Evolutionary conservation across 2,888 invertebrate species (phyloP).

Genomic region (Crossocerus cetratus): DNA sequence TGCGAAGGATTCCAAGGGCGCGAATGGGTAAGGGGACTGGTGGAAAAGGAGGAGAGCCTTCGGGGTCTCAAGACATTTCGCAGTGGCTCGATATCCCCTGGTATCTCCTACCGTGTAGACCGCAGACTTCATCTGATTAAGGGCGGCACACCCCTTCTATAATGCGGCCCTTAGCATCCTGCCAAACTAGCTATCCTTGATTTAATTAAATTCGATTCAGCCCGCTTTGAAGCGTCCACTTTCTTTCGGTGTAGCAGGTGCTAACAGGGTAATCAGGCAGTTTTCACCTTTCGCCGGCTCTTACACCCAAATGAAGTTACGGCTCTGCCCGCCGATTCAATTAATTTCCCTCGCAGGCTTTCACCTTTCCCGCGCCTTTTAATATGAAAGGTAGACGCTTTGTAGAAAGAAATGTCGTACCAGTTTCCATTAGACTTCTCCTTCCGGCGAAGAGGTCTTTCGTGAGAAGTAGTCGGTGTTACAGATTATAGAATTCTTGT

Average conservation of each 20-base stretch:
- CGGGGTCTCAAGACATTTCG: slow-evolving; percentile 66
- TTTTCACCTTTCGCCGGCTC: background rate
- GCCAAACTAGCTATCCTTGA: slow-evolving; percentile 57
- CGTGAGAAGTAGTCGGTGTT: too few relatives aligned
- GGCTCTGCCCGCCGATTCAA: too few relatives aligned
- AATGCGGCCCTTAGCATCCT: slow-evolving; percentile 55
- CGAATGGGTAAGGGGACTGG: slow-evolving; percentile 7
- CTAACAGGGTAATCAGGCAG: background rate
- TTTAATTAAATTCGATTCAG: slow-evolving; percentile 59
- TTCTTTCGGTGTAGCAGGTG: background rate
- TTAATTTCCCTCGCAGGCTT: too few relatives aligned
- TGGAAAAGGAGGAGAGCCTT: slow-evolving; percentile 13
- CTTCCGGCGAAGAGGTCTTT: too few relatives aligned
- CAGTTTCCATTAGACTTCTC: too few relatives aligned
- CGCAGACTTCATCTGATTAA: slow-evolving; percentile 67
- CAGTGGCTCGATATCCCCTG: slow-evolving; percentile 57
- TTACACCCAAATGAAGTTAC: background rate
- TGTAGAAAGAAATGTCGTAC: too few relatives aligned
- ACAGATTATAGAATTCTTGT: too few relatives aligned
- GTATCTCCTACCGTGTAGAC: slow-evolving; percentile 40
- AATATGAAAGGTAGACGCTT: too few relatives aligned
- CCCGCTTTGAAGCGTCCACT: background rate
- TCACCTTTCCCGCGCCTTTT: too few relatives aligned
- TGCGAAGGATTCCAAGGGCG: background rate
- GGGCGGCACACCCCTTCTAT: slow-evolving; percentile 46